Conservation (phyloP, 2,888 invertebrate species). For the Sarcophaga carnaria region DNA sequence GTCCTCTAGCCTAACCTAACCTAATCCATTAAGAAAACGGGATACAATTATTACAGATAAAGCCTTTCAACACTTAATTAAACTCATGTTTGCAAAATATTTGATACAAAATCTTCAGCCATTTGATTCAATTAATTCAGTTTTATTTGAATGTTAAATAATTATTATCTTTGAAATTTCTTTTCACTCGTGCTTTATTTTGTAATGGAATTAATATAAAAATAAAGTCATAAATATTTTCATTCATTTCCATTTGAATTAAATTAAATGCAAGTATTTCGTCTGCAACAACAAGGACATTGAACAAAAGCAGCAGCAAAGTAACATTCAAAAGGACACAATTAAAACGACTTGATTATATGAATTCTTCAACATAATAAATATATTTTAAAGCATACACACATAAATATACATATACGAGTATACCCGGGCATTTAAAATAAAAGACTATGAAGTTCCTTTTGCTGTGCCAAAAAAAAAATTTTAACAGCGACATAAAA, state of each 20-base stretch:
- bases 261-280: constrained; percentile 49
- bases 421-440: constrained; percentile 16
- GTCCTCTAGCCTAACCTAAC: too few species aligned
- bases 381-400: constrained; percentile 6
- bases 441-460: neutral
- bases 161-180: neutral
- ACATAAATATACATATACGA: neutral
- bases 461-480: neutral
- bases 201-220: constrained; percentile 46
- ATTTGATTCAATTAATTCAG: too few species aligned
- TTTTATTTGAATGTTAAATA: too few species aligned
- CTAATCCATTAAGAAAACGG: too few species aligned
- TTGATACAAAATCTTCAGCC: too few species aligned
- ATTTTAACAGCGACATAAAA: too few species aligned
- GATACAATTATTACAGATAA: too few species aligned
- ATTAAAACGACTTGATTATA: constrained; percentile 39
- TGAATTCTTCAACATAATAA: neutral
- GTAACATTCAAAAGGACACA: constrained; percentile 30
- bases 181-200: neutral
- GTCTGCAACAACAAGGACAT: constrained; percentile 37
- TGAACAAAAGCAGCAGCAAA: neutral
- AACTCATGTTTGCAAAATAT: too few species aligned
- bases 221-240: constrained; percentile 68
- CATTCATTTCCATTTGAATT: constrained; percentile 65
- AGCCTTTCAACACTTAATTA: too few species aligned